Evolutionary conservation across 1,140 invertebrate genomes (phyloP).

Genomic region (Ruditapes philippinarum): DNA sequence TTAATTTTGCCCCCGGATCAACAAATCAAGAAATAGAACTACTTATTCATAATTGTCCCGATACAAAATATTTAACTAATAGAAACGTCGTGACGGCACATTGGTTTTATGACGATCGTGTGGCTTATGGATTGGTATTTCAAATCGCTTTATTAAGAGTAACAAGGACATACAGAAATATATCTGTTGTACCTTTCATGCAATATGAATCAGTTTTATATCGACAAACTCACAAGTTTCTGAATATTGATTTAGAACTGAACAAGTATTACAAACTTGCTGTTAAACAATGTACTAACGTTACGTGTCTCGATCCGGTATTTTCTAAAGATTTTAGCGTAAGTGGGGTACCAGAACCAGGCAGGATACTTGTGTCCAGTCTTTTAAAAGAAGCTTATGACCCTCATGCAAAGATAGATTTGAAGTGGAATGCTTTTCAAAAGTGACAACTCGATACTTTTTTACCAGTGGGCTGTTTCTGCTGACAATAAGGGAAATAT

Average conservation of each 20-base stretch:
- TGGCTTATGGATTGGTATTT: neutral
- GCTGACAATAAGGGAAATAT: neutral
- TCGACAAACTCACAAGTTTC: neutral
- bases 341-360: too few species aligned
- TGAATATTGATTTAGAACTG: neutral
- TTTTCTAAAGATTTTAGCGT: neutral
- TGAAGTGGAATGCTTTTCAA: neutral
- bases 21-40: too few species aligned
- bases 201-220: neutral
- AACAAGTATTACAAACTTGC: neutral
- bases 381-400: neutral
- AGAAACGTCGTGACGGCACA: neutral
- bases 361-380: neutral
- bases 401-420: too few species aligned
- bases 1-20: too few species aligned
- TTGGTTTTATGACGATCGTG: neutral
- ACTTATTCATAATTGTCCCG: too few species aligned
- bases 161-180: neutral
- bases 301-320: neutral
- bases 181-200: neutral
- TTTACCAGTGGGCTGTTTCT: neutral
- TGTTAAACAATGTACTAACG: neutral
- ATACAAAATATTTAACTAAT: too few species aligned
- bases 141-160: neutral
- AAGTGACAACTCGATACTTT: neutral